Evolutionary conservation across 2,888 invertebrate genomes (phyloP), one percentile per base, ranked within the genome.

Genomic region (Rhorus exstirpatorius): DNA sequence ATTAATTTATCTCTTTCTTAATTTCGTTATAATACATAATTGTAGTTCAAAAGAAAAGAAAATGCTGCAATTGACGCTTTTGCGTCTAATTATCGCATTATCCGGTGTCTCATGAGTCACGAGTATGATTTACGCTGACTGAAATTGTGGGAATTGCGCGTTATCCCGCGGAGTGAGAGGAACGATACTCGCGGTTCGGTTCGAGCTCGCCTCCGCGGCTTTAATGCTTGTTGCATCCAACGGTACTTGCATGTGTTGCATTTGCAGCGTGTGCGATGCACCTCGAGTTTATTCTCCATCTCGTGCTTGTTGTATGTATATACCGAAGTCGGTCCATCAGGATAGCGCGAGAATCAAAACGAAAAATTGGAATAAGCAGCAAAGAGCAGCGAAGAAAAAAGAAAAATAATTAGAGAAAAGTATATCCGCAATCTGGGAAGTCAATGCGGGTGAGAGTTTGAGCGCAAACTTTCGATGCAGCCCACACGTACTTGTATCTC

Each of bases 181-280:
- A 21, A 53, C 12, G 24, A 24, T 31, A 2, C 31, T 31, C 31
- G 31, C 3, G 49, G 31, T 67, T 51, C 31, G 38, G 4, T 35
- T 3, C 31, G 49, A 12, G 65, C 24, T 53, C 24, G 53, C 24
- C n/a, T 53, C 12, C 53, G 53, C n/a, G 3, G 65, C 31, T 19
- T 3, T 3, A 49, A 51, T n/a, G 65, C 17, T 49, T n/a, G 67
- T 35, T 51, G 49, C 49, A 67, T 51, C 67, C 49, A 65, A 65
- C 65, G 65, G 65, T 31, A 65, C 46, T n/a, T 31, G 31, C n/a
- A 26, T 49, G 44, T 65, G 46, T 49, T 65, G 65, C 31, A 65
- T 49, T 26, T n/a, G n/a, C n/a, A n/a, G 31, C 14, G 17, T 17
- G 65, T 49, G 19, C 67, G 31, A 44, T 67, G 12, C 26, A 53